Conservation (phyloP, 2,888 invertebrate genomes). For the Leistus spinibarbis region DNA sequence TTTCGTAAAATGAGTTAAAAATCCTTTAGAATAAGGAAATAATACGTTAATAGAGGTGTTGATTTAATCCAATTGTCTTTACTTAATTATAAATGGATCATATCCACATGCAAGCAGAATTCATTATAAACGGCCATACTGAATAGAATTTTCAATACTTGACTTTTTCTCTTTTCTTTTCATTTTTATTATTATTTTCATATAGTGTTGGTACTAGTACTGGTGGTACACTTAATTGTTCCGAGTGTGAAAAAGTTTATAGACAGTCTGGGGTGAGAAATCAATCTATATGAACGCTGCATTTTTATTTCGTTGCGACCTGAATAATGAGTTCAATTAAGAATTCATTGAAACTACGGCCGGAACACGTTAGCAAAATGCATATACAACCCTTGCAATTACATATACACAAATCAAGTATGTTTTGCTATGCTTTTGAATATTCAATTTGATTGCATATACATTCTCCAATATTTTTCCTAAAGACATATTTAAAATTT, state of each 20-base stretch:
- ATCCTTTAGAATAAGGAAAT: background rate
- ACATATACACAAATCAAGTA: background rate
- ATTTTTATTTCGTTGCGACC: constrained; percentile 16
- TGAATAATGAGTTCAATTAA: constrained; percentile 35
- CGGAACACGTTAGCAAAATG: constrained; percentile 26
- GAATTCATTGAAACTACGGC: constrained; percentile 2
- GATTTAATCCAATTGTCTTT: constrained; percentile 31
- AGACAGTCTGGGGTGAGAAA: constrained; percentile 13
- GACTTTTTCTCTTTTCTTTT: constrained; percentile 29
- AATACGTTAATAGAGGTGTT: background rate
- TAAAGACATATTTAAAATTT: background rate
- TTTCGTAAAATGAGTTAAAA: background rate
- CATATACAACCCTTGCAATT: constrained; percentile 17
- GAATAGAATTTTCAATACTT: constrained; percentile 32
- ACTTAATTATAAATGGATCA: constrained; percentile 32
- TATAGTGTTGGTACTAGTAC: constrained; percentile 6
- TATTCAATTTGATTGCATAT: background rate
- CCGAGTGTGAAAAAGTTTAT: constrained; percentile 25
- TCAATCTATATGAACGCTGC: constrained; percentile 20
- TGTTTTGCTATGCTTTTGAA: background rate
- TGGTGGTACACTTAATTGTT: constrained; percentile 26
- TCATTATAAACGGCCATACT: constrained; percentile 32
- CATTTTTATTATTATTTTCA: constrained; percentile 33
- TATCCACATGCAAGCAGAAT: constrained; percentile 26
- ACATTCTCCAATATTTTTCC: background rate